These are phyloP conservation scores for Puntigrus tetrazona DNA, from an alignment of 2,113 vertebrate genomes.

Conservation along the genomic window DNA sequence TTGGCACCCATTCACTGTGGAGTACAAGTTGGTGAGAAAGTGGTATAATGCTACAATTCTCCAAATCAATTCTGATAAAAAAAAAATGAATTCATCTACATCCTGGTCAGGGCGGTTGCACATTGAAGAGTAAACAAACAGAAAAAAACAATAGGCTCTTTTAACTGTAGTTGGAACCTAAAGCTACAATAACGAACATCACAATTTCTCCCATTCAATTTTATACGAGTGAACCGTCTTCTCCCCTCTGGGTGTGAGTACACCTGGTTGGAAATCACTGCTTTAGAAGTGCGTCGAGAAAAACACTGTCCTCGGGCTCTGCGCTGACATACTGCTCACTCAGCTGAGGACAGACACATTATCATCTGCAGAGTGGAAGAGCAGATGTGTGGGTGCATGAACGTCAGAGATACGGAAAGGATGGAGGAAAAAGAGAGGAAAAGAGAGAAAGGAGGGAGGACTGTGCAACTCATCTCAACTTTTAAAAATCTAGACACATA, in stretches of 20 bases:
- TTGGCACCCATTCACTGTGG: background rate
- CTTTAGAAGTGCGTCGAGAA: background rate
- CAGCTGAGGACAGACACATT: constrained; percentile 32
- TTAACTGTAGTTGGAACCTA: no score
- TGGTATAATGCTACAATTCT: background rate
- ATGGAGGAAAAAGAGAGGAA: constrained; percentile 22
- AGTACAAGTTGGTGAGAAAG: background rate
- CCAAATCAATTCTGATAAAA: background rate
- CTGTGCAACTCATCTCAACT: constrained; percentile 21
- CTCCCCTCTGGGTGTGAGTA: background rate
- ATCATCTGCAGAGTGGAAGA: constrained; percentile 25
- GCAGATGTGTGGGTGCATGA: constrained; percentile 3
- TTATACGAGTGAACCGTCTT: background rate
- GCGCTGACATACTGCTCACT: constrained; percentile 13
- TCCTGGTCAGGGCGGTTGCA: background rate
- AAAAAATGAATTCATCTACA: background rate
- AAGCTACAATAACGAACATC: background rate
- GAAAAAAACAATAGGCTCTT: background rate
- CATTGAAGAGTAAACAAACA: background rate
- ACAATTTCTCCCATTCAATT: background rate
- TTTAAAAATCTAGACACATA: constrained; percentile 27
- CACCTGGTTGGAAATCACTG: background rate
- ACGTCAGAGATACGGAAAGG: background rate
- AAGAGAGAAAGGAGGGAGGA: constrained; percentile 46
- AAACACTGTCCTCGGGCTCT: background rate